Percentiles rank a stretch among this genome's conserved stretches.
Conservation (phyloP, 1,140 invertebrate genomes). For the Phortica variegata region DNA sequence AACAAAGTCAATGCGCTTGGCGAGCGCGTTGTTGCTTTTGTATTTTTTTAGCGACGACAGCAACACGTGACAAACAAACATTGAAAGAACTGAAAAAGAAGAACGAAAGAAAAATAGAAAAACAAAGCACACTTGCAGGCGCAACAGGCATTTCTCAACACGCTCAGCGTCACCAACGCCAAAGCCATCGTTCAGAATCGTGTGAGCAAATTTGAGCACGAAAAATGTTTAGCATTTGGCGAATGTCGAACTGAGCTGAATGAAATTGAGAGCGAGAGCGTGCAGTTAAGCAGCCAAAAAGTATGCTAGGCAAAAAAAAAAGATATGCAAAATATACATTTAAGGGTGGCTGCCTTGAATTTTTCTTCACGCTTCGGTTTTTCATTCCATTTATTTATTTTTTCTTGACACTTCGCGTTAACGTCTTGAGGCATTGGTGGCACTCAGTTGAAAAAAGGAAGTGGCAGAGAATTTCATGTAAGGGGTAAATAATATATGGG, state of each 20-base stretch:
- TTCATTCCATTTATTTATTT: conserved; percentile 1
- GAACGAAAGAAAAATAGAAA: conserved; percentile 6
- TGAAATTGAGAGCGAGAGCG: background rate
- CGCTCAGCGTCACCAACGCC: conserved; percentile 21
- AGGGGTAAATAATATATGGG: conserved; percentile 9
- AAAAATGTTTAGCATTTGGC: conserved; percentile 5
- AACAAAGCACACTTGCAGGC: conserved; percentile 15
- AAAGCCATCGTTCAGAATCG: conserved; percentile 1
- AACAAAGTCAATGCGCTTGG: conserved; percentile 1
- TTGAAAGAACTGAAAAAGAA: conserved; percentile 7
- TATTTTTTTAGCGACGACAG: background rate
- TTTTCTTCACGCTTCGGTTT: background rate
- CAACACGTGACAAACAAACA: conserved; percentile 15
- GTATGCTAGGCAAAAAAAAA: conserved; percentile 24
- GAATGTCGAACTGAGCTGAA: background rate
- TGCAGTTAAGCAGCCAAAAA: conserved; percentile 19
- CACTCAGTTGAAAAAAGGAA: background rate
- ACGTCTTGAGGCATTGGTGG: no score
- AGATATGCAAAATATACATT: conserved; percentile 18
- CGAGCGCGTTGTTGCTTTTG: background rate
- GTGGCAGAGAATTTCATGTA: conserved; percentile 15
- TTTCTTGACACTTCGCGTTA: no score
- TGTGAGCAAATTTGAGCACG: conserved; percentile 10
- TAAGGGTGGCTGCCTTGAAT: conserved; percentile 19
- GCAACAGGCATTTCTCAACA: conserved; percentile 35